These are phyloP conservation scores for Melanophora roralis DNA, from an alignment of 2,888 invertebrate genomes.

Conservation along the genomic window DNA sequence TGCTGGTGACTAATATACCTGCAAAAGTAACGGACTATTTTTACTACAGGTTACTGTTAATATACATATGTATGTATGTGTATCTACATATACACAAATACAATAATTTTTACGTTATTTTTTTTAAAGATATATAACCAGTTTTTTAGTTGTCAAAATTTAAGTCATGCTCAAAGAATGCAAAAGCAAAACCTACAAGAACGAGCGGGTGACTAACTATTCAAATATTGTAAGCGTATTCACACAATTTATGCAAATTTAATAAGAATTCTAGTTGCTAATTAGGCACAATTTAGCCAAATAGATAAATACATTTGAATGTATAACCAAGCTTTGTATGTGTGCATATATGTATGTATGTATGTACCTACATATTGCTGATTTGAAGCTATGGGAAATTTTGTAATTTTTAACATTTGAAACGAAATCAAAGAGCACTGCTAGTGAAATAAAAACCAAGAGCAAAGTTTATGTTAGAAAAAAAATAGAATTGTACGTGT, in stretches of 20 bases:
- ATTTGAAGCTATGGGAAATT: not conserved
- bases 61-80: not conserved
- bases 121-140: not conserved
- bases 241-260: not conserved
- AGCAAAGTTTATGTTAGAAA: not conserved
- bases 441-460: not conserved
- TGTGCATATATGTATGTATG: not conserved
- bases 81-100: no score
- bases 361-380: no score
- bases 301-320: not conserved
- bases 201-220: not conserved
- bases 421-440: not conserved
- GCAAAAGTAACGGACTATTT: not conserved
- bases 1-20: not conserved
- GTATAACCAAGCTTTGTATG: no score
- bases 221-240: not conserved
- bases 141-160: conserved; percentile 28
- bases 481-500: conserved; percentile 16
- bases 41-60: not conserved
- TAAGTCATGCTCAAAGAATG: conserved; percentile 39
- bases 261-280: not conserved
- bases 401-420: not conserved
- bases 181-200: not conserved
- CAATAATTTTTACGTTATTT: not conserved
- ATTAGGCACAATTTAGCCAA: not conserved